Conservation (phyloP, 2,113 vertebrate species). For the Jaculus jaculus region DNA sequence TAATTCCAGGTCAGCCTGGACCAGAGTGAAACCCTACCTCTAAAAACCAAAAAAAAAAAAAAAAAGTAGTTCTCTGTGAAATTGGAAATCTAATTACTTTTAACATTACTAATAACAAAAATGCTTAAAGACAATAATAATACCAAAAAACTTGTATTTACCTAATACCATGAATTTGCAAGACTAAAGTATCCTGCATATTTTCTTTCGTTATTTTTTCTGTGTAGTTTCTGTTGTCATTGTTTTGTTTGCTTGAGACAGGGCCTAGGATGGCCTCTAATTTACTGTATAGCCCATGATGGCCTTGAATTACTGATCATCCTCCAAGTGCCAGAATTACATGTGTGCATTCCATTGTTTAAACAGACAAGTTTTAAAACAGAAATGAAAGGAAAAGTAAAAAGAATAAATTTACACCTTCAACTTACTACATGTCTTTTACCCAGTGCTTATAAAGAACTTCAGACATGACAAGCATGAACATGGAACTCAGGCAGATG, state of each 20-base stretch:
- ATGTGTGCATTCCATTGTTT: too few species aligned
- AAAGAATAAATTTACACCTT: slow-evolving; percentile 24
- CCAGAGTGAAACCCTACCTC: too few species aligned
- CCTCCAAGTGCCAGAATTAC: not conserved
- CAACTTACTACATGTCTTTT: slow-evolving; percentile 21
- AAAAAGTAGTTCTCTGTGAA: slow-evolving; percentile 46
- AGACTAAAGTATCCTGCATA: slow-evolving; percentile 38
- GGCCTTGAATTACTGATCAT: not conserved
- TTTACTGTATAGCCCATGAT: not conserved
- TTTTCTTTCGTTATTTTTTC: slow-evolving; percentile 42
- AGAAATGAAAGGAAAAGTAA: slow-evolving; percentile 39
- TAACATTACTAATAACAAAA: not conserved
- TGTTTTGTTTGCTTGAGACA: not conserved
- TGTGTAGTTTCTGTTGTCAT: not conserved
- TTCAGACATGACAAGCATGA: not conserved
- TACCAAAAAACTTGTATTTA: slow-evolving; percentile 50
- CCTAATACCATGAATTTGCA: slow-evolving; percentile 39
- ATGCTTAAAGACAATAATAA: not conserved
- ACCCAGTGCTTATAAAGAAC: slow-evolving; percentile 34
- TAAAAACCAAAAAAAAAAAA: too few species aligned
- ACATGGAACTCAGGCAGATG: not conserved
- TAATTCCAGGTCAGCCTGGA: too few species aligned
- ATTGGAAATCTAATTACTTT: slow-evolving; percentile 41
- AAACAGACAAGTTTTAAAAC: not conserved
- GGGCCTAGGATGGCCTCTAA: not conserved